A percentile compares a stretch with the other conserved stretches of the same genome.
Conservation (phyloP, 1,140 invertebrate genomes). For the Pygmarrhopalites habei region DNA sequence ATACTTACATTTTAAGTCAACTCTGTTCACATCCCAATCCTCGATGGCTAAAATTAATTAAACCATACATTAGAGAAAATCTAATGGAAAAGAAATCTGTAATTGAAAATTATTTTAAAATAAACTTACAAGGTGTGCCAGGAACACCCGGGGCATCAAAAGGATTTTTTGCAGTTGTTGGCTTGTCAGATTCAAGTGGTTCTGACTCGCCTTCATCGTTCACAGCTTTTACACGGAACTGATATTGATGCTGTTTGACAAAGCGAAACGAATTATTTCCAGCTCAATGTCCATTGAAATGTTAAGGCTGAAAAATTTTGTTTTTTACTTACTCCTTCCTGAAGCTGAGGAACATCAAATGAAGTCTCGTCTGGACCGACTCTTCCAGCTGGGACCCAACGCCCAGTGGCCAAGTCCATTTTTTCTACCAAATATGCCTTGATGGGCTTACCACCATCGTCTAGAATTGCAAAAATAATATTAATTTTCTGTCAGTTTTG, state of each 20-base stretch:
- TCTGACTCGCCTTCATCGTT: slow-evolving; percentile 98
- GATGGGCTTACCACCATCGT: slow-evolving; percentile 95
- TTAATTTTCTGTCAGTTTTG: no score
- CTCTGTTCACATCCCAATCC: slow-evolving; percentile 89
- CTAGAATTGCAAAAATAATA: no score
- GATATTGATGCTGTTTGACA: slow-evolving; percentile 90
- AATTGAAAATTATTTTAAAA: no score
- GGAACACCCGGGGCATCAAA: slow-evolving; percentile 66
- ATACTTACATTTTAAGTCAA: slow-evolving; percentile 92
- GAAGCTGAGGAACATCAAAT: slow-evolving; percentile 74
- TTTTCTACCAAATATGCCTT: slow-evolving; percentile 96
- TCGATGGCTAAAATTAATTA: no score
- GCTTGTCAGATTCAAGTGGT: slow-evolving; percentile 77
- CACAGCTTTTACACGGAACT: slow-evolving; percentile 94
- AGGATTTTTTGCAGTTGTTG: slow-evolving; percentile 86
- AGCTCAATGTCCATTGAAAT: no score
- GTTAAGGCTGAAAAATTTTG: no score
- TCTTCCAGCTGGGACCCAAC: slow-evolving; percentile 86
- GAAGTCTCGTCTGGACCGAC: slow-evolving; percentile 67
- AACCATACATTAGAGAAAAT: no score
- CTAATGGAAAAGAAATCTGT: no score
- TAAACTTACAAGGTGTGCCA: no score
- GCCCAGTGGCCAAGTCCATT: slow-evolving; percentile 82
- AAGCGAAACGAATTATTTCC: no score
- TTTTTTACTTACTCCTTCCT: no score